Evolutionary conservation across 2,888 invertebrate species (phyloP).

Genomic region (Drosophila multiciliata): DNA sequence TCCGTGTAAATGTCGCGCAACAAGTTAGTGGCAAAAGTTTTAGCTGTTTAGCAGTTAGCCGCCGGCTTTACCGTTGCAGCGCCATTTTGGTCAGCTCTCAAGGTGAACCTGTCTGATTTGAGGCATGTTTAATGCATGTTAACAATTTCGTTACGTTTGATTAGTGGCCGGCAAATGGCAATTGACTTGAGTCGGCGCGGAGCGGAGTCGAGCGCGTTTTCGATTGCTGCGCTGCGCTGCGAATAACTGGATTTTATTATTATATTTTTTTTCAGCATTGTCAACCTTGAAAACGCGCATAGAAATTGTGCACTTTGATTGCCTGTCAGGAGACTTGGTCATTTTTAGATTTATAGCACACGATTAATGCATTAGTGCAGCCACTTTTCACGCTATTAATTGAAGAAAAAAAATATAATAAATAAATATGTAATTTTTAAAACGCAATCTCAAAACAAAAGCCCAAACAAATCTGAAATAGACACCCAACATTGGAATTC

Average conservation of each 20-base stretch:
- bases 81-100: constrained; percentile 82
- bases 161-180: constrained; percentile 79
- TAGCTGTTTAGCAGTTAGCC: constrained; percentile 38
- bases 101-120: constrained; percentile 82
- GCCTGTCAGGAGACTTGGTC: constrained; percentile 60
- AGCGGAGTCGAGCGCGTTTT: constrained; percentile 27
- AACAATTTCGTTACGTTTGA: constrained; percentile 76
- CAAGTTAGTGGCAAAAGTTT: constrained; percentile 68
- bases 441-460: constrained; percentile 25
- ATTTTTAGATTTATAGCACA: constrained; percentile 76
- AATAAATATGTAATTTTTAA: not conserved
- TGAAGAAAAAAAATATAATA: constrained; percentile 23
- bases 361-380: constrained; percentile 72
- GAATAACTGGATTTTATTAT: constrained; percentile 64
- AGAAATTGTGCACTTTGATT: constrained; percentile 75
- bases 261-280: constrained; percentile 34
- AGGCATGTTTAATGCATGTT: constrained; percentile 72
- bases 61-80: constrained; percentile 69
- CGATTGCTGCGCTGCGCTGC: constrained; percentile 39
- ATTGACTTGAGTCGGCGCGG: constrained; percentile 56
- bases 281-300: constrained; percentile 69
- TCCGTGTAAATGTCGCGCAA: constrained; percentile 83
- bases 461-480: constrained; percentile 27
- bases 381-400: constrained; percentile 64
- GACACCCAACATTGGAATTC: constrained; percentile 61